Evolutionary conservation across 2,113 vertebrate genomes (phyloP), one percentile per base, ranked within the genome.

Genomic region (Eublepharis macularius): DNA sequence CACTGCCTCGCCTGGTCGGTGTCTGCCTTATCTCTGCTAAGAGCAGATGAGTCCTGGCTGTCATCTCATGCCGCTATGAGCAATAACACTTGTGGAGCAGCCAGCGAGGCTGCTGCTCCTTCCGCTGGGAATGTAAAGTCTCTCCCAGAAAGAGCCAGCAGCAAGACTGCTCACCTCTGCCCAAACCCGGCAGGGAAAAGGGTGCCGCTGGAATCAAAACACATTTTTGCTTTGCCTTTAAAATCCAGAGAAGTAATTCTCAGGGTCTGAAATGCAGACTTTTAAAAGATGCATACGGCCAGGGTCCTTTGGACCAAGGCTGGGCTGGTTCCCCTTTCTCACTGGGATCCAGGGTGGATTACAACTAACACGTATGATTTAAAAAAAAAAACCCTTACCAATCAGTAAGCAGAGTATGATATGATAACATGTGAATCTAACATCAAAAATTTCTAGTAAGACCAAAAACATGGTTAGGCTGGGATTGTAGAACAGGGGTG

Each of bases 1-100:
- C 49, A 0, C 68, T 2, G 81, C 78, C 86, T 65, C 73, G 9
- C 79, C 82, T 21, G 13, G 57, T 87, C 75, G 80, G 74, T 79
- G 73, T 0, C 76, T 36, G 19, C 14, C 87, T 84, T 34, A 32
- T 54, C 89, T 82, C 93, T 76, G 77, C 9, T 77, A 77, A 63
- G 90, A 87, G 80, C 78, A 86, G 85, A 85, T 77, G 85, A 9
- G 78, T 60, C 39, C 87, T 86, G 88, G 80, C 92, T 92, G 91
- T 69, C 86, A 83, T 91, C 89, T 89, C 87, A 65, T 32, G 88
- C 92, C 82, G 87, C 76, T 92, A n/a, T 57, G 87, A 85, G 87
- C 90, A 88, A 88, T 81, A 87, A 51, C 74, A 68, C 85, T 92
- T 86, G 87, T 89, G 90, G 92, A 88, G 87, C 87, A 72, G 26